Evolutionary conservation across 53 echinoderm and acorn worm genomes (phyloP).

Genomic region (Holothuria scabra): DNA sequence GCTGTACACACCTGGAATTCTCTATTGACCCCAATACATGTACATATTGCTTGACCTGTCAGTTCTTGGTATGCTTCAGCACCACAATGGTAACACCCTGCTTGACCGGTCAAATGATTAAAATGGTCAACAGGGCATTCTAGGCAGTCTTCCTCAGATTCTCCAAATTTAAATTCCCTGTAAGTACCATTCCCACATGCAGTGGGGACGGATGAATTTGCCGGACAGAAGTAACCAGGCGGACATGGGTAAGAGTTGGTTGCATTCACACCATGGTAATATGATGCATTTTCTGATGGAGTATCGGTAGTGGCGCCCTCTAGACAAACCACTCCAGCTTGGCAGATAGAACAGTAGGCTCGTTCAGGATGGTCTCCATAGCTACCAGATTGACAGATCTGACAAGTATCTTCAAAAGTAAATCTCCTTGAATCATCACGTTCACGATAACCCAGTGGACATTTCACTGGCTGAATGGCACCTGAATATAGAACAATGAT

Average conservation of each 20-base stretch:
- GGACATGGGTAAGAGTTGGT: conserved; percentile 98
- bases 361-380: conserved; percentile 88
- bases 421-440: conserved; percentile 76
- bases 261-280: conserved; percentile 78
- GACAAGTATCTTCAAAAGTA: conserved; percentile 90
- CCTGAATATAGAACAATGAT: conserved; percentile 51
- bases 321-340: conserved; percentile 90
- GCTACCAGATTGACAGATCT: conserved; percentile 88
- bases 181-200: conserved; percentile 69
- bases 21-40: conserved; percentile 80
- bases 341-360: conserved; percentile 85
- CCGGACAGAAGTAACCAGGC: conserved; percentile 85
- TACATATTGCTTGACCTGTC: conserved; percentile 62
- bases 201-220: conserved; percentile 63
- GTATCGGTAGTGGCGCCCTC: conserved; percentile 89
- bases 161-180: conserved; percentile 62
- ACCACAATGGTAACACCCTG: conserved; percentile 87
- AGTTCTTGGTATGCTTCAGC: conserved; percentile 77
- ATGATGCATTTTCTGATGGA: conserved; percentile 70
- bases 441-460: conserved; percentile 91
- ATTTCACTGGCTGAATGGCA: conserved; percentile 80
- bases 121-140: conserved; percentile 83
- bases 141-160: conserved; percentile 68
- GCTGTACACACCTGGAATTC: conserved; percentile 83
- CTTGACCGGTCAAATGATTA: conserved; percentile 90